Percentiles rank a stretch among this genome's conserved stretches.
Conservation (phyloP, 1,140 invertebrate species). For the Gryon sp. region DNA sequence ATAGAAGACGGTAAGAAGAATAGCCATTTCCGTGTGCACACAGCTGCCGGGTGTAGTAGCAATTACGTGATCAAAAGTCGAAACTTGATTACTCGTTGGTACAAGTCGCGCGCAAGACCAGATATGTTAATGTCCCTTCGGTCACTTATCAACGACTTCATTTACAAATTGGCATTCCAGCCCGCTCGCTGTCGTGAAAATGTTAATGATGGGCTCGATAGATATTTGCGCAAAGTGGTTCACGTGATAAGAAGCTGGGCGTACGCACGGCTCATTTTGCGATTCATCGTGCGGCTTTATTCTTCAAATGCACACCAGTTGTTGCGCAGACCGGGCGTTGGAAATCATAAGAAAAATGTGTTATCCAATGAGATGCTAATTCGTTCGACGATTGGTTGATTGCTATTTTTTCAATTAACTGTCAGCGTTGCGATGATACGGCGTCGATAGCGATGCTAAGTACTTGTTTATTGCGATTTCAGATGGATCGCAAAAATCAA, state of each 20-base stretch:
- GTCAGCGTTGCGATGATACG: slow-evolving; percentile 24
- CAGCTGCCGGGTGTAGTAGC: slow-evolving; percentile 18
- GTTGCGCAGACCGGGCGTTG: slow-evolving; percentile 1
- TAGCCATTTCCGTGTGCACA: too few relatives aligned
- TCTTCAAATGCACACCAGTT: slow-evolving; percentile 14
- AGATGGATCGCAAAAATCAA: slow-evolving; percentile 29
- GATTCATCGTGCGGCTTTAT: slow-evolving; percentile 38
- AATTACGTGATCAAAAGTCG: slow-evolving; percentile 62
- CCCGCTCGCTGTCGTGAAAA: slow-evolving; percentile 62
- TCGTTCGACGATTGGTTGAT: slow-evolving; percentile 29
- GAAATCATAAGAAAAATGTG: slow-evolving; percentile 34
- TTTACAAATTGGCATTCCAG: slow-evolving; percentile 73
- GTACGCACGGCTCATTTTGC: slow-evolving; percentile 37
- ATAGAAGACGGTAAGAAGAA: too few relatives aligned
- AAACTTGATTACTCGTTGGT: slow-evolving; percentile 59
- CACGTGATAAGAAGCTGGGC: slow-evolving; percentile 63
- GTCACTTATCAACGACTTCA: slow-evolving; percentile 74
- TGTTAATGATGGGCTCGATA: slow-evolving; percentile 69
- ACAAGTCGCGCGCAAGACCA: slow-evolving; percentile 55
- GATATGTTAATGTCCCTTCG: slow-evolving; percentile 65
- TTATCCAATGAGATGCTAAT: slow-evolving; percentile 55
- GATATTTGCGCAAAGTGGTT: slow-evolving; percentile 68
- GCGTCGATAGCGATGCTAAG: slow-evolving; percentile 30
- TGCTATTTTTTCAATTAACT: slow-evolving; percentile 50
- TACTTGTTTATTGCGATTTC: slow-evolving; percentile 36